Conservation (phyloP, 1,140 invertebrate genomes). For the Drosophila mojavensis region DNA sequence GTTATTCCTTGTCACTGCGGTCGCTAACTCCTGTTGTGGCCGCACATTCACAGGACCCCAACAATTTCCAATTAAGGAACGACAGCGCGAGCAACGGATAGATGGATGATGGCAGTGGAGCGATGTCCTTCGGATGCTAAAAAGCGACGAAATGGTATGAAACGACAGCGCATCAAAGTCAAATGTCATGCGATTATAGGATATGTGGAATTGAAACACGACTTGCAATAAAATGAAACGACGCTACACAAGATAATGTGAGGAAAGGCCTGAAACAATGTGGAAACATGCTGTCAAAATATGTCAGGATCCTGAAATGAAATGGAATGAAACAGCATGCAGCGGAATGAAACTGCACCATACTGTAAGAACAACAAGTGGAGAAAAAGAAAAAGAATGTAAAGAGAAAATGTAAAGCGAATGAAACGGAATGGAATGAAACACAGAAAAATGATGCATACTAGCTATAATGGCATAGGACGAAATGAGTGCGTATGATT, state of each 20-base stretch:
- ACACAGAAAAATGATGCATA: background rate
- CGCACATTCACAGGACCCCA: constrained; percentile 27
- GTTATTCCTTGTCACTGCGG: constrained; percentile 10
- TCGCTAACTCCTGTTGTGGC: constrained; percentile 5
- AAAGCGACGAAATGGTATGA: background rate
- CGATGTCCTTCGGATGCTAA: background rate
- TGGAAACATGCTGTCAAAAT: too few relatives aligned
- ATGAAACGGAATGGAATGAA: constrained; percentile 7
- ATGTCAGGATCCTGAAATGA: background rate
- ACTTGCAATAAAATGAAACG: background rate
- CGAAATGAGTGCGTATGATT: background rate
- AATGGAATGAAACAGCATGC: too few relatives aligned
- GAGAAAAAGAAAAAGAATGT: background rate
- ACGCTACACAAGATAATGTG: background rate
- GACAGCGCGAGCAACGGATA: constrained; percentile 5
- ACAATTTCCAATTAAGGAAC: constrained; percentile 61
- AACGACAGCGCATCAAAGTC: background rate
- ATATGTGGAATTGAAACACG: background rate
- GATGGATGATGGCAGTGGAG: background rate
- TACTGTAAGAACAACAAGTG: too few relatives aligned
- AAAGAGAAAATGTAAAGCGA: background rate
- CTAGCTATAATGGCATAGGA: background rate
- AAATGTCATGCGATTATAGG: background rate
- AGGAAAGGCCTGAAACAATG: too few relatives aligned
- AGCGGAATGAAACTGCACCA: too few relatives aligned